Conservation (phyloP, 2,113 vertebrate genomes). For the Riparia riparia region DNA sequence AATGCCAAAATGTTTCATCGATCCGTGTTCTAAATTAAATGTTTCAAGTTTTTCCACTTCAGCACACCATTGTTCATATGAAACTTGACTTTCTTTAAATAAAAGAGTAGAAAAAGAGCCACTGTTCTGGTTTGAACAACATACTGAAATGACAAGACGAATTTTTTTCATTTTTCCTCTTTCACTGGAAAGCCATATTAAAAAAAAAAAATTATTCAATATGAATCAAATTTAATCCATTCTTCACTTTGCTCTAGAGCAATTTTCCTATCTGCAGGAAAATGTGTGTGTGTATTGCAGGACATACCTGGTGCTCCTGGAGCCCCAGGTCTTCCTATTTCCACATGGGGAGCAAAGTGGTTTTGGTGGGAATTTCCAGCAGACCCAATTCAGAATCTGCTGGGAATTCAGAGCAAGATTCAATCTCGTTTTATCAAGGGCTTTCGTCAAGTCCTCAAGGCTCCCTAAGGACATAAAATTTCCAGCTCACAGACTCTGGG, state of each 20-base stretch:
- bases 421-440: neutral
- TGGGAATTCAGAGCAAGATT: neutral
- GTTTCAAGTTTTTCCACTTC: slow-evolving; percentile 27
- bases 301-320: neutral
- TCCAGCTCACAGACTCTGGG: neutral
- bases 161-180: slow-evolving; percentile 26
- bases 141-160: neutral
- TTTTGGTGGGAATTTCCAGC: neutral
- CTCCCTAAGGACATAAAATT: neutral
- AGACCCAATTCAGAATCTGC: neutral
- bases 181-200: neutral
- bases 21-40: slow-evolving; percentile 39
- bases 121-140: neutral
- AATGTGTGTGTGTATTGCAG: neutral
- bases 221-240: slow-evolving; percentile 8
- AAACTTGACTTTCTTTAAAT: neutral
- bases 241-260: neutral
- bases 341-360: neutral
- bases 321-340: neutral
- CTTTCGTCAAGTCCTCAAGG: neutral
- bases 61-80: neutral
- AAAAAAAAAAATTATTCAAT: neutral
- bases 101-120: neutral
- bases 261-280: neutral
- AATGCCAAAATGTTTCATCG: slow-evolving; percentile 22